These are phyloP conservation scores for Junco hyemalis DNA, from an alignment of 2,113 vertebrate genomes.

Conservation along the genomic window DNA sequence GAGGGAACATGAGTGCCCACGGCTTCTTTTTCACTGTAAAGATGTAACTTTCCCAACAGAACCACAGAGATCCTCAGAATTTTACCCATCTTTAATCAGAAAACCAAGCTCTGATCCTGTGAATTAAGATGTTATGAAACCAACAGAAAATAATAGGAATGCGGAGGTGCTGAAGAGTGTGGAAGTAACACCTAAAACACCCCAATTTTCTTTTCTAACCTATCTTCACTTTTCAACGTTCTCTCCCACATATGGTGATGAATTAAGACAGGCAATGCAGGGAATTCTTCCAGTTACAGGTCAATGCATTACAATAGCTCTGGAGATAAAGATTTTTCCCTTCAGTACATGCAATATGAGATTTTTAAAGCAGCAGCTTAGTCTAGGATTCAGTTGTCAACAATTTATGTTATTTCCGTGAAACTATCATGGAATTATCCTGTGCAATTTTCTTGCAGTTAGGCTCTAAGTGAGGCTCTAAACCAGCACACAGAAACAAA, in stretches of 20 bases:
- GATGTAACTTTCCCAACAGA: constrained; percentile 1
- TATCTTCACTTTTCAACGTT: constrained; percentile 29
- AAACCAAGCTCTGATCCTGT: constrained; percentile 27
- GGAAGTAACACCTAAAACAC: constrained; percentile 36
- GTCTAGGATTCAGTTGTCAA: constrained; percentile 3
- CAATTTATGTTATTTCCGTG: not conserved
- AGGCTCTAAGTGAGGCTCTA: not conserved
- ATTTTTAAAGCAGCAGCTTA: constrained; percentile 29
- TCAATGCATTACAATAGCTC: constrained; percentile 37
- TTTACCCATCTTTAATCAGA: constrained; percentile 59
- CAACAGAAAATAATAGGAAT: constrained; percentile 49
- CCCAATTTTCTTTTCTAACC: constrained; percentile 55
- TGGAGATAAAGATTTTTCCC: constrained; percentile 46
- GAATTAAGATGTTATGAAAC: constrained; percentile 55
- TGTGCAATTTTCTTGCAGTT: not conserved
- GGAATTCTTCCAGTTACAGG: constrained; percentile 54
- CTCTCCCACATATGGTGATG: constrained; percentile 48
- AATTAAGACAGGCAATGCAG: constrained; percentile 51
- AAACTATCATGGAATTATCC: not conserved
- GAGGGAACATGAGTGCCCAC: not conserved
- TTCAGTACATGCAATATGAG: constrained; percentile 10
- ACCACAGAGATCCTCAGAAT: not conserved
- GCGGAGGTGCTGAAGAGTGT: not conserved
- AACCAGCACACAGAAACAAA: not conserved
- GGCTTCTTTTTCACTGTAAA: not conserved